Percentiles rank a stretch among this genome's conserved stretches.
Conservation (phyloP, 2,888 invertebrate species). For the Parnassius apollo region DNA sequence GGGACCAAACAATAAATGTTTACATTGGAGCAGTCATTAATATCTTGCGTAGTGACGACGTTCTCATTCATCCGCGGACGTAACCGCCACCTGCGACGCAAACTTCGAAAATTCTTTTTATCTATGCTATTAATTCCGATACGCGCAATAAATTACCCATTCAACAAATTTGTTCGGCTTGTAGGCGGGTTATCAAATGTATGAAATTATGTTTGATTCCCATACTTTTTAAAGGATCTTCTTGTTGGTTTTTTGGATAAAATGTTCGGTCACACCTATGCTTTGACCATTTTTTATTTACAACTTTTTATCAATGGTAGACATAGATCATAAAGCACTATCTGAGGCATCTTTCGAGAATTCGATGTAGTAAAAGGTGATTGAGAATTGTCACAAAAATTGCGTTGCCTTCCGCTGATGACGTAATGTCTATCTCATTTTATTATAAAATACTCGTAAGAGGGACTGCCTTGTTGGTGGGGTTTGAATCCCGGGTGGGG, state of each 20-base stretch:
- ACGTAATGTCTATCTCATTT: too few relatives aligned
- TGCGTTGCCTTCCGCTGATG: too few relatives aligned
- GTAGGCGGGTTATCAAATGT: constrained; percentile 69
- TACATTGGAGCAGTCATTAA: constrained; percentile 63
- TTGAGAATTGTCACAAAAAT: too few relatives aligned
- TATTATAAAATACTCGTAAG: too few relatives aligned
- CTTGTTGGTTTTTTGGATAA: constrained; percentile 36
- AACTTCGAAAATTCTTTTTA: constrained; percentile 39
- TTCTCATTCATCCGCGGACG: constrained; percentile 38
- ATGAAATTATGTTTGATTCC: constrained; percentile 40
- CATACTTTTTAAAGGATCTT: constrained; percentile 36
- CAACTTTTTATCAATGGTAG: constrained; percentile 14
- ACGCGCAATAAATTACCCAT: constrained; percentile 69
- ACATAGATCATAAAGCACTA: constrained; percentile 14
- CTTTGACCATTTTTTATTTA: constrained; percentile 37
- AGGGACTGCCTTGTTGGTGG: too few relatives aligned
- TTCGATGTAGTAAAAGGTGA: too few relatives aligned
- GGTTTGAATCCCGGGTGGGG: too few relatives aligned
- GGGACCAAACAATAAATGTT: constrained; percentile 63
- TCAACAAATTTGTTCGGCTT: constrained; percentile 67
- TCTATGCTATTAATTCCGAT: constrained; percentile 43
- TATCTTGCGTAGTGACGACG: constrained; percentile 41
- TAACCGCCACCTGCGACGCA: constrained; percentile 41
- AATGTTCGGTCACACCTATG: constrained; percentile 41
- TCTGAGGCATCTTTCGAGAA: too few relatives aligned